Conservation (phyloP, 2,888 invertebrate genomes). For the Caenorhabditis macrosperma region DNA sequence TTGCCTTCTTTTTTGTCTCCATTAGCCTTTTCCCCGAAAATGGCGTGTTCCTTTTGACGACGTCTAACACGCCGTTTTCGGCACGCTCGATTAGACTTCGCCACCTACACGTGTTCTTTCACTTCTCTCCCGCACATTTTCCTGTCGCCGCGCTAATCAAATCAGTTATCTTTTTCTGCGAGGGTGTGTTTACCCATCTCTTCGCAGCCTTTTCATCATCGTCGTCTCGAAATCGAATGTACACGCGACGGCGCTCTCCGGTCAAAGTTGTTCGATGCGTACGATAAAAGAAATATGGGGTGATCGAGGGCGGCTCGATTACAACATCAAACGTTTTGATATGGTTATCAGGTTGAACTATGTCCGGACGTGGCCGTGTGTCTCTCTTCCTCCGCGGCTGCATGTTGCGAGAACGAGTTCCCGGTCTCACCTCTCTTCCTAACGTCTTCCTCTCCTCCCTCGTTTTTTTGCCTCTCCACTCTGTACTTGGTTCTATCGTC, state of each 20-base stretch:
- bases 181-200: slow-evolving; percentile 37
- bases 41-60: slow-evolving; percentile 2
- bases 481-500: slow-evolving; percentile 10
- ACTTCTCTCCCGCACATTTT: slow-evolving; percentile 5
- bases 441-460: slow-evolving; percentile 4
- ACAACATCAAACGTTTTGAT: slow-evolving; percentile 17
- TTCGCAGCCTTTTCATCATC: slow-evolving; percentile 10
- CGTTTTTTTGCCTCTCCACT: slow-evolving; percentile 9
- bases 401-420: slow-evolving; percentile 24
- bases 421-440: slow-evolving; percentile 16
- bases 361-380: slow-evolving; percentile 3
- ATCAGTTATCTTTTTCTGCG: slow-evolving; percentile 38
- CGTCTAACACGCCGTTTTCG: neutral
- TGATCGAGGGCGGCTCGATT: slow-evolving; percentile 46
- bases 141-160: slow-evolving; percentile 33
- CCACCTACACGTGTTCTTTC: slow-evolving; percentile 34
- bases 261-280: slow-evolving; percentile 40
- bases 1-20: neutral
- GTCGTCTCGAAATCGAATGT: slow-evolving; percentile 26
- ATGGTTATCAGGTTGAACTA: slow-evolving; percentile 16
- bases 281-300: slow-evolving; percentile 40
- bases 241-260: slow-evolving; percentile 15
- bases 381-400: neutral
- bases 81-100: slow-evolving; percentile 36
- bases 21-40: neutral